Evolutionary conservation across 2,113 vertebrate genomes (phyloP).

Genomic region (Edolisoma coerulescens): DNA sequence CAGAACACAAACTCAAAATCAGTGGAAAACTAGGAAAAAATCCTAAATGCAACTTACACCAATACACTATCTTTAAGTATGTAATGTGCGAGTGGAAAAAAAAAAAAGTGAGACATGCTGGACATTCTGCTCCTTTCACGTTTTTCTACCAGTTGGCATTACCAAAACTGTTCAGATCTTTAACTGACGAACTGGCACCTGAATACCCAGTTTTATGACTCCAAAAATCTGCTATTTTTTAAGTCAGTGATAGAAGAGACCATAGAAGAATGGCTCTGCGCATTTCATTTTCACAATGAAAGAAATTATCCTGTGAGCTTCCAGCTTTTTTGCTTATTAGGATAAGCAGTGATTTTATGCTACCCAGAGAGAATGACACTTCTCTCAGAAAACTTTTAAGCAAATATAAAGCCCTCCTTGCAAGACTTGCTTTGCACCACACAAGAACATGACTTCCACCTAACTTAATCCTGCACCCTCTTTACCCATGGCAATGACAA

Average conservation of each 20-base stretch:
- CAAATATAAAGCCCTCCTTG: background rate
- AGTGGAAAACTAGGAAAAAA: background rate
- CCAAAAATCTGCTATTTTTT: background rate
- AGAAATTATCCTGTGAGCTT: background rate
- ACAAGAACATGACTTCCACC: background rate
- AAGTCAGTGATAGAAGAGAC: background rate
- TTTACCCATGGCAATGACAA: background rate
- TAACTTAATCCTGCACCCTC: background rate
- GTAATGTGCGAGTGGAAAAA: background rate
- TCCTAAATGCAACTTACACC: background rate
- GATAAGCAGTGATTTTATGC: background rate
- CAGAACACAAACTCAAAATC: background rate
- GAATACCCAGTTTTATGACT: background rate
- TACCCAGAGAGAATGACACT: rapidly evolving
- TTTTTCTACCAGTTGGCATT: background rate
- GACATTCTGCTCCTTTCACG: rapidly evolving
- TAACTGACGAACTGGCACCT: background rate
- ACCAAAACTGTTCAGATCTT: background rate
- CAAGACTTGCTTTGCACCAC: background rate
- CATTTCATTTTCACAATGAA: background rate
- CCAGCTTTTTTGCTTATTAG: background rate
- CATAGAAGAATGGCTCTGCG: background rate
- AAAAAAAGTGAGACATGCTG: background rate
- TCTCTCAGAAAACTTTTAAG: background rate
- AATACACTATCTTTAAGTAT: background rate